phyloP scores from a whole-genome alignment of 64 coral and sea anemone genomes.

The Pocillopora damicornis region DNA sequence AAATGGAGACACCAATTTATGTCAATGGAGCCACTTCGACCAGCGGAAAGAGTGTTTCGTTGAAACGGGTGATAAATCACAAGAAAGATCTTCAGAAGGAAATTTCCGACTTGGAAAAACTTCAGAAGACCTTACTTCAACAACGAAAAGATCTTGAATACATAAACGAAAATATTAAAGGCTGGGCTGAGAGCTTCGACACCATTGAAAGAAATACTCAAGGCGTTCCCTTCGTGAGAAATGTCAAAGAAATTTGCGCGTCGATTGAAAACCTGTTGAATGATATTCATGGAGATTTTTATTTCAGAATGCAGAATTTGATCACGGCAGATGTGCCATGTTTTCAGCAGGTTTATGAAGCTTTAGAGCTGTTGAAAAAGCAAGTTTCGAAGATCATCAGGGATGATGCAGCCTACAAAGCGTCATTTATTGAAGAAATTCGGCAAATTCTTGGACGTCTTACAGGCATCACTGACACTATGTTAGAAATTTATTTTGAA shows the following conservation, averaged over 20 bases:
- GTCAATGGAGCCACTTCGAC: conserved; percentile 62
- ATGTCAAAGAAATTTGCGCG: conserved; percentile 83
- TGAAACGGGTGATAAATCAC: conserved; percentile 66
- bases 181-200: conserved; percentile 70
- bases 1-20: conserved; percentile 77
- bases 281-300: conserved; percentile 92
- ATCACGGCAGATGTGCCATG: conserved; percentile 85
- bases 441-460: conserved; percentile 79
- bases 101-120: conserved; percentile 54
- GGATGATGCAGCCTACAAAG: conserved; percentile 78
- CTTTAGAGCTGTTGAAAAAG: conserved; percentile 82
- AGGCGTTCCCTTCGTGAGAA: conserved; percentile 84
- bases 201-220: conserved; percentile 78
- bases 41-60: conserved; percentile 68
- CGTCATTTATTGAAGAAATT: conserved; percentile 91
- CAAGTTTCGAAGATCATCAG: conserved; percentile 77
- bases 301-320: conserved; percentile 88
- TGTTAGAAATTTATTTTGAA: conserved; percentile 85
- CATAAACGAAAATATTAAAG: conserved; percentile 56
- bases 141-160: conserved; percentile 73
- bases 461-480: conserved; percentile 65
- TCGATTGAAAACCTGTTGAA: conserved; percentile 66
- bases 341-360: conserved; percentile 91
- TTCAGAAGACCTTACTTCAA: conserved; percentile 67
- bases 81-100: conserved; percentile 63